phyloP scores from a whole-genome alignment of 2,113 vertebrate genomes.

The Calidris pygmaea region DNA sequence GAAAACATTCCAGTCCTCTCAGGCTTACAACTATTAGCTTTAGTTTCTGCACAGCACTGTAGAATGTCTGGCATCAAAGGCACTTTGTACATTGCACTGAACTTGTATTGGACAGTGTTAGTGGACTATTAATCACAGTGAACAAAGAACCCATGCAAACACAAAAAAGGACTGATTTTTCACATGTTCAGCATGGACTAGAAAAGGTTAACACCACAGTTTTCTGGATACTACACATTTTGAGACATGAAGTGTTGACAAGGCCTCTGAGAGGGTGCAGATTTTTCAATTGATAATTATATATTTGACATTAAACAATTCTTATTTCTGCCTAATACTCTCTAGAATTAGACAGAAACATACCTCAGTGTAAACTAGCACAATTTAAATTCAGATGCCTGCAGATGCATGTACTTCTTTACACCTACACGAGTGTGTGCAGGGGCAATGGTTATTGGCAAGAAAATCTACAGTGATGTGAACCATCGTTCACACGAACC shows the following conservation, averaged over 20 bases:
- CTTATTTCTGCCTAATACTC: background rate
- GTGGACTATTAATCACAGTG: slow-evolving; percentile 51
- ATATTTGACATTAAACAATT: background rate
- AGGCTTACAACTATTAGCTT: slow-evolving; percentile 45
- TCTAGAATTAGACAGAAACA: background rate
- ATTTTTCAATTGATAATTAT: slow-evolving; percentile 30
- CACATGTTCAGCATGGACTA: background rate
- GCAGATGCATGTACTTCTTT: background rate
- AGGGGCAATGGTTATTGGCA: background rate
- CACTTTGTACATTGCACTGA: slow-evolving; percentile 57
- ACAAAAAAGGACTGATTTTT: slow-evolving; percentile 1
- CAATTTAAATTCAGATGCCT: background rate
- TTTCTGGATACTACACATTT: background rate
- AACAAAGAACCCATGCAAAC: slow-evolving; percentile 65
- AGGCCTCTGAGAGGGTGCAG: background rate
- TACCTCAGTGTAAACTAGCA: background rate
- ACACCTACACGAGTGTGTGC: background rate
- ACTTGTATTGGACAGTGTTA: slow-evolving; percentile 40
- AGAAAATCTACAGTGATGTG: background rate
- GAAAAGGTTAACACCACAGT: slow-evolving; percentile 39
- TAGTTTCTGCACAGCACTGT: slow-evolving; percentile 57
- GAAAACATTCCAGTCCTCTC: slow-evolving; percentile 65
- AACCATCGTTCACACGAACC: background rate
- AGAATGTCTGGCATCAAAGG: slow-evolving; percentile 67
- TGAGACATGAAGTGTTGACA: slow-evolving; percentile 4